Evolutionary conservation across 1,140 invertebrate species (phyloP), one percentile per base, ranked within the genome.

Genomic region (Drosophila setifemur): DNA sequence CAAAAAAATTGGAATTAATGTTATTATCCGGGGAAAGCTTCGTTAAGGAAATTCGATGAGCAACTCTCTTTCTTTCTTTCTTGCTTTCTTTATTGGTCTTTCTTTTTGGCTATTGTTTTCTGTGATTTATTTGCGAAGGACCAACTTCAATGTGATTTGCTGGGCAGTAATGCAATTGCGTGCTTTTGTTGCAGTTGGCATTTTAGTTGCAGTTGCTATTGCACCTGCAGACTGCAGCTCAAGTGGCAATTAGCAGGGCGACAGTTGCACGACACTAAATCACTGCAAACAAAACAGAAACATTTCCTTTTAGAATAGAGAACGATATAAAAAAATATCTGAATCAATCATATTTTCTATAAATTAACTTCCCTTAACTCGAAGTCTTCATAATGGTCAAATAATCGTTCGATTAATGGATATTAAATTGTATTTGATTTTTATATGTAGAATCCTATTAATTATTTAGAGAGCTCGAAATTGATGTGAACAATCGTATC

Each of bases 1-100:
- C n/a, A 12, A 16, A 49, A 60, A 58, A 66, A 66, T 66, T 48
- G 25, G 61, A 66, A 66, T 66, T 66, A 66, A 66, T 66, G 61
- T 49, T 49, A 40, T 64, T 49, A 40, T 9, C n/a, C 7, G 9
- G 14, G 3, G 3, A 21, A n/a, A 7, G 1, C 5, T 37, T 23
- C 5, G 1, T 16, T 35, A 12, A 5, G 12, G 7, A 7, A 35
- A 35, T 35, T 35, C 11, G 6, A 35, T 12, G 31, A 18, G 8
- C 8, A 9, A 31, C 29, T 31, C 33, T 16, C 8, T 16, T 37
- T 3, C 1, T 31, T 31, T 11, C 14, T 1, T 14, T 16, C 12
- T 37, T 12, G 11, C 33, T 40, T n/a, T n/a, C 12, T 19, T 39
- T 7, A 12, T 12, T 11, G 5, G n/a, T 6, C 16, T 25, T 29